Evolutionary conservation across 2,888 invertebrate genomes (phyloP).

Genomic region (Cepaea hortensis): DNA sequence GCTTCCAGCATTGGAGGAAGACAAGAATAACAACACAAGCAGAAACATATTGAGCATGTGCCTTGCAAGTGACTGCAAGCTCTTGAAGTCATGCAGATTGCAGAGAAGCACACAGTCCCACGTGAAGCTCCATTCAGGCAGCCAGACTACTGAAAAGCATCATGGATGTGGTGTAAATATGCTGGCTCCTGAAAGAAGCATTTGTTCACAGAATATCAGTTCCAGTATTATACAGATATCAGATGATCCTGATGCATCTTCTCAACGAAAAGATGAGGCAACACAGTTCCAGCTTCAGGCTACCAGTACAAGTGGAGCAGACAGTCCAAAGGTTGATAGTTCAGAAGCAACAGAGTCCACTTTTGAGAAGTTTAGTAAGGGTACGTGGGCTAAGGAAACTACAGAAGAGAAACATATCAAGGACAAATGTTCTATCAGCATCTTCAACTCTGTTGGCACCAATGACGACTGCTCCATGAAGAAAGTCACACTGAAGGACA

Average conservation of each 20-base stretch:
- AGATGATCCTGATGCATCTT: too few species aligned
- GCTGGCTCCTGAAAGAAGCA: not conserved
- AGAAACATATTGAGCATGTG: slow-evolving; percentile 3
- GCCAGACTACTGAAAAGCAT: not conserved
- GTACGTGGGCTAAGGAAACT: not conserved
- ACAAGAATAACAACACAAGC: not conserved
- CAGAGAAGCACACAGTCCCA: not conserved
- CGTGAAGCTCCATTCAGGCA: not conserved
- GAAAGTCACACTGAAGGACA: slow-evolving; percentile 13
- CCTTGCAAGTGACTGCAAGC: slow-evolving; percentile 4
- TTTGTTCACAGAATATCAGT: not conserved
- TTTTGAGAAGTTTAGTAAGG: not conserved
- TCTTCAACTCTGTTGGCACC: not conserved
- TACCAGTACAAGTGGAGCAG: not conserved
- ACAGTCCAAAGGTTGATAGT: not conserved
- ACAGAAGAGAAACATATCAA: not conserved
- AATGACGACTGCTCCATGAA: not conserved
- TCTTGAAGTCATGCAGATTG: not conserved
- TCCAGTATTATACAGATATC: not conserved
- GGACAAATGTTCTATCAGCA: too few species aligned
- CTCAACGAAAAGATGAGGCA: too few species aligned
- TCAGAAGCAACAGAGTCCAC: not conserved
- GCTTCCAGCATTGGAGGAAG: not conserved
- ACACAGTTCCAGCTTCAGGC: not conserved
- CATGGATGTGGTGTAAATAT: not conserved